A percentile compares a stretch with the other conserved stretches of the same genome.
Evolutionary conservation across 35 echinoderm and acorn worm species (phyloP).

Genomic region (Stichopus chloronotus): DNA sequence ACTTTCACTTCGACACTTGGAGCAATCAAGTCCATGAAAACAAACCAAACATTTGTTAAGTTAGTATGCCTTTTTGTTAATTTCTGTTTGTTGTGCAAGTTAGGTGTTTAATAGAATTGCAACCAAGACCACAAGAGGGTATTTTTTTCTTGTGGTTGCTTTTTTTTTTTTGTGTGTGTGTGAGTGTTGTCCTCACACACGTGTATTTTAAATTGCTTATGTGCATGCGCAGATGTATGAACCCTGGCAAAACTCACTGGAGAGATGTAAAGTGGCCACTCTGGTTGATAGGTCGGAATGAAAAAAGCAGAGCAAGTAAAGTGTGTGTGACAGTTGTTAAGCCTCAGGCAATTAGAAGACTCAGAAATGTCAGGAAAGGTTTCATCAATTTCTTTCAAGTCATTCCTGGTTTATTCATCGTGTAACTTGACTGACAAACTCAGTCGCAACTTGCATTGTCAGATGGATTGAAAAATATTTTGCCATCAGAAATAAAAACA

Average conservation of each 20-base stretch:
- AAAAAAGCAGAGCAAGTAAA: not conserved
- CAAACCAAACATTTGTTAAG: no score
- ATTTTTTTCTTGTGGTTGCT: not conserved
- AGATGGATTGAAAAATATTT: no score
- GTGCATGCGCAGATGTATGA: no score
- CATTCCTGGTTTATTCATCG: not conserved
- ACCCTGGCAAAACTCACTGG: not conserved
- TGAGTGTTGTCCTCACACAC: no score
- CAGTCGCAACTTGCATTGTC: not conserved
- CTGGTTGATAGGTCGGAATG: not conserved
- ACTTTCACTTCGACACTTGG: no score
- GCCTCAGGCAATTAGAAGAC: constrained; percentile 3
- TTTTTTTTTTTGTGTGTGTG: not conserved
- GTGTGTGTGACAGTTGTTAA: constrained; percentile 8
- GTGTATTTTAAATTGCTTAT: no score
- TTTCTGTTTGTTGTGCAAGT: no score
- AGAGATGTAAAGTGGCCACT: not conserved
- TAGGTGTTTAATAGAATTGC: not conserved
- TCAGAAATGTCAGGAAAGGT: constrained; percentile 6
- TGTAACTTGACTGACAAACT: not conserved
- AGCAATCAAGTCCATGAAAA: no score
- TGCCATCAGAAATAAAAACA: no score
- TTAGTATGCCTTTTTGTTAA: no score
- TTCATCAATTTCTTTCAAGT: not conserved
- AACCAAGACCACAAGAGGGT: not conserved